Evolutionary conservation across 2,113 vertebrate species (phyloP), one percentile per base, ranked within the genome.

Genomic region (Baryphthengus martii): DNA sequence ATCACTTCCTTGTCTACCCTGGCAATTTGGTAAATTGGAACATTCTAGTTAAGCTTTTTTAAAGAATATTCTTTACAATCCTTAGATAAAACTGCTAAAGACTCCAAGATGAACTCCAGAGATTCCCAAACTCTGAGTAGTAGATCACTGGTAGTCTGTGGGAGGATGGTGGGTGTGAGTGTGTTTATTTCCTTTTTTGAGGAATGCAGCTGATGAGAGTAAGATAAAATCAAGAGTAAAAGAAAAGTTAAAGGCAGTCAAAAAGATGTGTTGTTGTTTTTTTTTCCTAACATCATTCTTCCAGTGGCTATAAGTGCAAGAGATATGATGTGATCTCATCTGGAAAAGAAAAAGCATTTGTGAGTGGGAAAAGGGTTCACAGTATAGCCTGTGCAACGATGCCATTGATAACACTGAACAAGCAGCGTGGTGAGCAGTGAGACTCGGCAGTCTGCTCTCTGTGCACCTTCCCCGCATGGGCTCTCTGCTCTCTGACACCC

Each of bases 1-100:
- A 94, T 90, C 88, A 63, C 56, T 93, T 91, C 50, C 90, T 71
- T 21, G 10, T 85, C 82, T 85, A 33, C 81, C 28, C 58, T 44
- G 63, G 42, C 72, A 77, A 18, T 63, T 79, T 80, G 75, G 82
- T 80, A 93, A 91, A 93, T 10, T 71, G 31, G 68, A 47, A 65
- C 44, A 29, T 68, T 76, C 77, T 49, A 49, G 70, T 75, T n/a
- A 74, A 53, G 42, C 17, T 88, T 75, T 31, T n/a, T n/a, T n/a
- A n/a, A n/a, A n/a, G n/a, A n/a, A n/a, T n/a, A n/a, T n/a, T n/a
- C n/a, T n/a, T 89, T 50, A 71, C 9, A 78, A n/a, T 80, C 28
- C 20, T 89, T 29, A 37, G 24, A 10, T 55, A 37, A 70, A 91
- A 59, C 49, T 59, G 18, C 45, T 68, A 17, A 63, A 74, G 66